Evolutionary conservation across 2,888 invertebrate genomes (phyloP).

Genomic region (Limnephilus rhombicus): DNA sequence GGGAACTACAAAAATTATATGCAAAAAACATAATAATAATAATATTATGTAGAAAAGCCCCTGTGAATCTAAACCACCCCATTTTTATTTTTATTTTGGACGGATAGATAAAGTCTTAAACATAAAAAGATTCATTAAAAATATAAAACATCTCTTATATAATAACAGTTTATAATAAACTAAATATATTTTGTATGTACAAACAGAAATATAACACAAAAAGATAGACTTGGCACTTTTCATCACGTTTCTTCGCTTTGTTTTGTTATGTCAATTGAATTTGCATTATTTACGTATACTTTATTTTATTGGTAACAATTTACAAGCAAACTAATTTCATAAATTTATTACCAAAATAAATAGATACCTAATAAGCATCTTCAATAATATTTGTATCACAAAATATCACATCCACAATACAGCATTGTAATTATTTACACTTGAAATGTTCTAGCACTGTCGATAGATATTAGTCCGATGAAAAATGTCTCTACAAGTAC

Average conservation of each 20-base stretch:
- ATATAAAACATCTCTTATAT: constrained; percentile 46
- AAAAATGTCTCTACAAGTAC: constrained; percentile 6
- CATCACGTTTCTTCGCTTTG: constrained; percentile 64
- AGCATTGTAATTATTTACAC: not conserved
- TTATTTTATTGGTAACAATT: not conserved
- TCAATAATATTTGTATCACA: not conserved
- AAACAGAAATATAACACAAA: constrained; percentile 59
- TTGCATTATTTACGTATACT: not conserved
- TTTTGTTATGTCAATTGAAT: not conserved
- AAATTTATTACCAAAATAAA: not conserved
- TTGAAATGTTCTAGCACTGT: not conserved
- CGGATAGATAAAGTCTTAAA: constrained; percentile 28
- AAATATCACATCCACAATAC: not conserved
- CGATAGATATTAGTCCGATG: constrained; percentile 20
- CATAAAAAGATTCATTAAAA: constrained; percentile 31
- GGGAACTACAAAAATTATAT: not conserved
- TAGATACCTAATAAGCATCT: not conserved
- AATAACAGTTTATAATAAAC: constrained; percentile 53
- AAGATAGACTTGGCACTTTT: constrained; percentile 63
- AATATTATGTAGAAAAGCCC: not conserved
- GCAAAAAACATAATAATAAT: not conserved
- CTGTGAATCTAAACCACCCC: not conserved
- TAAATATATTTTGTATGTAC: constrained; percentile 59
- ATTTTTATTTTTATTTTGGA: constrained; percentile 21
- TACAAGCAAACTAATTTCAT: not conserved